These are phyloP conservation scores for Leucophenga varia DNA, from an alignment of 1,140 invertebrate species.

Conservation along the genomic window DNA sequence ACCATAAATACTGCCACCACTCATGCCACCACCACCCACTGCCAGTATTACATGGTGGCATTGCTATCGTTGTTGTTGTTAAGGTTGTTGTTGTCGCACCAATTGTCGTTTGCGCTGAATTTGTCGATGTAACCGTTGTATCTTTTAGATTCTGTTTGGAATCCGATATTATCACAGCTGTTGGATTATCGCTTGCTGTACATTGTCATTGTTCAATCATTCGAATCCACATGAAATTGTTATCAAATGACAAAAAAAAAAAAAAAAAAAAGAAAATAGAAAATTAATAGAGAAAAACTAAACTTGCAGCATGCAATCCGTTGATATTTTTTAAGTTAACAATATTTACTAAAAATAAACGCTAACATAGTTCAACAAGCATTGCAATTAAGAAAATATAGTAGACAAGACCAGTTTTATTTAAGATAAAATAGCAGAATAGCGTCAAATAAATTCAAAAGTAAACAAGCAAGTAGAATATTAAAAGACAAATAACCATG, in stretches of 20 bases:
- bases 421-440: no score
- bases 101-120: constrained; percentile 38
- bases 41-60: constrained; percentile 25
- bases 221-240: no score
- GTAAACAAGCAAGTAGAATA: no score
- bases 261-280: neutral
- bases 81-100: constrained; percentile 38
- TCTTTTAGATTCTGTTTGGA: constrained; percentile 54
- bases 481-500: no score
- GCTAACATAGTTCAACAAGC: no score
- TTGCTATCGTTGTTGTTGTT: constrained; percentile 28
- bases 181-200: constrained; percentile 51
- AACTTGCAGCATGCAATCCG: no score
- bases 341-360: no score
- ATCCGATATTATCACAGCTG: constrained; percentile 56
- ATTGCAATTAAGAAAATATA: no score
- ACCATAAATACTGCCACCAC: constrained; percentile 11
- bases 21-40: constrained; percentile 6
- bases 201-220: no score
- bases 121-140: constrained; percentile 40
- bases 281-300: constrained; percentile 15
- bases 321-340: no score
- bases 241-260: neutral
- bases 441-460: no score
- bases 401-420: no score